These are phyloP conservation scores for Lepilemur septentrionalis DNA, from an alignment of 2,797 vertebrate genomes.

Conservation along the genomic window DNA sequence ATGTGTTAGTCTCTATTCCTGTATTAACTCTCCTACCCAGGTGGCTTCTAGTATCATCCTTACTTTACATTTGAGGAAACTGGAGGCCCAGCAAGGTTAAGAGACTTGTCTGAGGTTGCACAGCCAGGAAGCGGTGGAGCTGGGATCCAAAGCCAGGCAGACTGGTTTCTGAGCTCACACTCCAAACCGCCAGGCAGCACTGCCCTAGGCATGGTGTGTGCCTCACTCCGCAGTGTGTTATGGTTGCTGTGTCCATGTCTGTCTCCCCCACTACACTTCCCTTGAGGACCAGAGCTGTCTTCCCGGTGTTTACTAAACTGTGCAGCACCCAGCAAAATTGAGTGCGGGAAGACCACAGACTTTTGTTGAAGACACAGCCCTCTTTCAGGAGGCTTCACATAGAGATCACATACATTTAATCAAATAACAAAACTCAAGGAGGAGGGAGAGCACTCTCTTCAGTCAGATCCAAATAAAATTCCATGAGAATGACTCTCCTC, in stretches of 20 bases:
- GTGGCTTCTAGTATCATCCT: not conserved
- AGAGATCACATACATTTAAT: not conserved
- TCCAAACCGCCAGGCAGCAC: not conserved
- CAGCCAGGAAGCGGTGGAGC: not conserved
- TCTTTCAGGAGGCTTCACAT: not conserved
- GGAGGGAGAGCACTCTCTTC: not conserved
- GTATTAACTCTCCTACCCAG: not conserved
- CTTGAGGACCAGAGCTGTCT: not conserved
- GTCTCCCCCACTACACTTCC: not conserved
- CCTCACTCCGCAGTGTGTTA: not conserved
- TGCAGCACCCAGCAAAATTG: not conserved
- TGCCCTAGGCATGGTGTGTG: accelerated
- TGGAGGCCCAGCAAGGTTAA: not conserved
- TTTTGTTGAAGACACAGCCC: not conserved
- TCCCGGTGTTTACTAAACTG: not conserved
- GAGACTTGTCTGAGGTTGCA: not conserved
- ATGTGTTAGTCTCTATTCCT: not conserved
- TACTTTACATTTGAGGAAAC: not conserved
- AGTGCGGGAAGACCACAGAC: not conserved
- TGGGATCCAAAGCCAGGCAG: not conserved
- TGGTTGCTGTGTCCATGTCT: not conserved
- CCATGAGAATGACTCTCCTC: not conserved
- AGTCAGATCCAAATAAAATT: not conserved
- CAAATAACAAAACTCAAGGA: not conserved
- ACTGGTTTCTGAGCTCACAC: not conserved